Percentiles rank a stretch among this genome's conserved stretches.
phyloP scores from a whole-genome alignment of 2,888 invertebrate genomes.

The Vesta saturnalis region DNA sequence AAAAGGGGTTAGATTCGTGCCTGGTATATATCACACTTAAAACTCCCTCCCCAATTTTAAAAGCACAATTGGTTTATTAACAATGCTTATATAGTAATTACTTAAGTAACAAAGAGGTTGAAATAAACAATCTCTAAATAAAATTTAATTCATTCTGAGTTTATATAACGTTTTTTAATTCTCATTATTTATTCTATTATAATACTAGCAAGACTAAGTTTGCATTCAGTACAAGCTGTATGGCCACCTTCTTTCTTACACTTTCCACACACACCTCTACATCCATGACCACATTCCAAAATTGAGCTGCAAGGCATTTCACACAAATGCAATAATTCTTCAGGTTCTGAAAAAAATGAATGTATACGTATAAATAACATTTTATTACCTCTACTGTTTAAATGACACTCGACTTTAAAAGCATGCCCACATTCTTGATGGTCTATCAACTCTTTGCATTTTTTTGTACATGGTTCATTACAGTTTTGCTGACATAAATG shows the following conservation, averaged over 20 bases:
- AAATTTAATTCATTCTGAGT: too few relatives aligned
- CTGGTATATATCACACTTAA: too few relatives aligned
- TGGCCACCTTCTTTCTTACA: slow-evolving; percentile 72
- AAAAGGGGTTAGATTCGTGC: too few relatives aligned
- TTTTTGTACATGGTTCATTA: slow-evolving; percentile 54
- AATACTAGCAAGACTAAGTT: too few relatives aligned
- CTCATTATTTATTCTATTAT: too few relatives aligned
- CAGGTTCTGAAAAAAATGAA: slow-evolving; percentile 18
- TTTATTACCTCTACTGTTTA: slow-evolving; percentile 42
- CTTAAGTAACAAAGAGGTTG: too few relatives aligned
- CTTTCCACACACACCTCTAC: slow-evolving; percentile 66
- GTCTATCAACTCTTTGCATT: slow-evolving; percentile 57
- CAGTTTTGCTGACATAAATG: slow-evolving; percentile 64
- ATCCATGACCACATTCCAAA: slow-evolving; percentile 65
- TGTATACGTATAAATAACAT: background rate
- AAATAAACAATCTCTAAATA: too few relatives aligned
- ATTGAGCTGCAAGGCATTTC: slow-evolving; percentile 59
- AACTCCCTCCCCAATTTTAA: too few relatives aligned
- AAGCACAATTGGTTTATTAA: too few relatives aligned
- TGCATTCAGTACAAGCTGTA: slow-evolving; percentile 66
- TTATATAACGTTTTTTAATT: too few relatives aligned
- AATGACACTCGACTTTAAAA: slow-evolving; percentile 61
- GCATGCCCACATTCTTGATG: slow-evolving; percentile 64
- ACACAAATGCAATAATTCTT: slow-evolving; percentile 60
- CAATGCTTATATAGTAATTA: too few relatives aligned